Evolutionary conservation across 2,113 vertebrate genomes (phyloP).

Genomic region (Paramisgurnus dabryanus): DNA sequence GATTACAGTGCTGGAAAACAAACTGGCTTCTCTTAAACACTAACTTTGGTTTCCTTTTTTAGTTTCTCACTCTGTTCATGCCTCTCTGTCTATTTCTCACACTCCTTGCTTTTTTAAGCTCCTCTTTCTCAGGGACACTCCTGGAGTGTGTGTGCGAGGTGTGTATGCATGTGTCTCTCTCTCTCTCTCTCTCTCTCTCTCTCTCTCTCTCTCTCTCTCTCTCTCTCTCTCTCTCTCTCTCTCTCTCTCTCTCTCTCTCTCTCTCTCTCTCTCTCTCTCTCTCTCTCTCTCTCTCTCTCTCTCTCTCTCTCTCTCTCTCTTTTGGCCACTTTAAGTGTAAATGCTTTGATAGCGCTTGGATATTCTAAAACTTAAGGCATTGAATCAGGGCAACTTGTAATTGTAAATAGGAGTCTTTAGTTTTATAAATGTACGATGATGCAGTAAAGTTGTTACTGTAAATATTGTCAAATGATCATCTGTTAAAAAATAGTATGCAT

Average conservation of each 20-base stretch:
- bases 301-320: constrained; percentile 1
- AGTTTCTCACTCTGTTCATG: neutral
- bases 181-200: neutral
- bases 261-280: neutral
- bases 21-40: neutral
- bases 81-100: neutral
- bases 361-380: neutral
- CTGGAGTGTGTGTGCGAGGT: constrained; percentile 8
- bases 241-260: constrained; percentile 5
- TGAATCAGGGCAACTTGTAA: constrained; percentile 36
- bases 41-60: constrained; percentile 15
- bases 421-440: constrained; percentile 30
- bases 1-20: constrained; percentile 7
- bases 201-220: constrained; percentile 1
- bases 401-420: constrained; percentile 43
- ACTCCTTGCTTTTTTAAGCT: constrained; percentile 3
- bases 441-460: constrained; percentile 14
- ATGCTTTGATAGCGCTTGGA: constrained; percentile 7
- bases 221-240: too few species aligned
- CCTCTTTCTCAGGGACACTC: constrained; percentile 48
- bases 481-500: constrained; percentile 20
- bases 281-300: neutral
- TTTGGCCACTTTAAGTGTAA: constrained; percentile 24
- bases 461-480: neutral
- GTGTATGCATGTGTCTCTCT: neutral